These are phyloP conservation scores for Microctonus hyperodae DNA, from an alignment of 2,888 invertebrate genomes.

Conservation along the genomic window DNA sequence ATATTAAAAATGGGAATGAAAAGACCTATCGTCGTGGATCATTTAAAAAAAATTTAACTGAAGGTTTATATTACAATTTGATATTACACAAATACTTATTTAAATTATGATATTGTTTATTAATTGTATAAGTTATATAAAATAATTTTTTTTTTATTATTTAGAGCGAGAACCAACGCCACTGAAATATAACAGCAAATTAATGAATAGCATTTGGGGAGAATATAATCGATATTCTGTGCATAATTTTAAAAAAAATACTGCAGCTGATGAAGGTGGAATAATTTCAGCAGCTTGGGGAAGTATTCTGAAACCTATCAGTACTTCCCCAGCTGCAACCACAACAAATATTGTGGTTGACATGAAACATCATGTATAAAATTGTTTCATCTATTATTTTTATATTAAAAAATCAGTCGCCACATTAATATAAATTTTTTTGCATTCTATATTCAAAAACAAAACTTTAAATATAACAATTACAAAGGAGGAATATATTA, in stretches of 20 bases:
- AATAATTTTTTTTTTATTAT: constrained; percentile 41
- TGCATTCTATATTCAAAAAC: neutral
- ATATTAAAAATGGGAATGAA: constrained; percentile 53
- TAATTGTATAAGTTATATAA: no score
- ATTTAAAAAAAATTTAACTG: constrained; percentile 34
- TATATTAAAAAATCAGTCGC: neutral
- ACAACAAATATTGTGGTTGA: constrained; percentile 33
- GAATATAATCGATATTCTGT: constrained; percentile 87
- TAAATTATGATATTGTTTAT: no score
- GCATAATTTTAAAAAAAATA: constrained; percentile 84
- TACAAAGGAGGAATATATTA: no score
- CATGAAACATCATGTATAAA: constrained; percentile 23
- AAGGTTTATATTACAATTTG: constrained; percentile 19
- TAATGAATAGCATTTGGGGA: constrained; percentile 94
- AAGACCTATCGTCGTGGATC: constrained; percentile 33
- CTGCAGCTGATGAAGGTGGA: constrained; percentile 65
- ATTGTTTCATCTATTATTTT: neutral
- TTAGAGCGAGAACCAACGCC: constrained; percentile 73
- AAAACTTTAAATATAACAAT: neutral
- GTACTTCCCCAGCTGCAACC: constrained; percentile 29
- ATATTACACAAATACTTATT: no score
- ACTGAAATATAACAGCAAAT: constrained; percentile 81
- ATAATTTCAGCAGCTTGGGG: constrained; percentile 62
- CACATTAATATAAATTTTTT: neutral
- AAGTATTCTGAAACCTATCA: constrained; percentile 13